Conservation (phyloP, 2,797 vertebrate genomes). For the Nyctibius grandis region DNA sequence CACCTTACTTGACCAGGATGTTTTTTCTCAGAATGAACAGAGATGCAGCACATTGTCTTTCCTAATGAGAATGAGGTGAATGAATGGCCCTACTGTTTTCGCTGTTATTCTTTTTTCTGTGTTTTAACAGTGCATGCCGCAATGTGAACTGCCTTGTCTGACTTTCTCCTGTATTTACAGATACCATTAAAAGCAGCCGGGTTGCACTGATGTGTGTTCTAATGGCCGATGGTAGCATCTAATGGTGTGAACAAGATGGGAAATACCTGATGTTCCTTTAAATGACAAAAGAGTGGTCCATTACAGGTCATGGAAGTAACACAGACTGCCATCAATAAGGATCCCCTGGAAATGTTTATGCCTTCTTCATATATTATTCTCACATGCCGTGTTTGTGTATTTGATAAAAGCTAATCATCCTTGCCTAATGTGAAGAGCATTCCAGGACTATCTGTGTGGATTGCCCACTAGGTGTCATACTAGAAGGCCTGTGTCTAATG, state of each 20-base stretch:
- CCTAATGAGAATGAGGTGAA: conserved; percentile 23
- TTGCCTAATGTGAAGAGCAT: background rate
- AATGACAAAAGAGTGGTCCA: background rate
- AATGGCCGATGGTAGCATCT: background rate
- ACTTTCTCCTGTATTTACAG: conserved; percentile 46
- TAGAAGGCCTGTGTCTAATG: background rate
- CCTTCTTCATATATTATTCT: background rate
- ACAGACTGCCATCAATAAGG: background rate
- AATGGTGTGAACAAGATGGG: conserved; percentile 40
- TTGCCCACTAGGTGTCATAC: conserved; percentile 22
- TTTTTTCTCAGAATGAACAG: background rate
- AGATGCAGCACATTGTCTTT: background rate
- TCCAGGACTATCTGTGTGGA: background rate
- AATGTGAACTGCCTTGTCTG: background rate
- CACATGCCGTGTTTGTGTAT: background rate
- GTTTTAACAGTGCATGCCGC: background rate
- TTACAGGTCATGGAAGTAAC: background rate
- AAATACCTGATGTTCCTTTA: conserved; percentile 35
- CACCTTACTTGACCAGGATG: background rate
- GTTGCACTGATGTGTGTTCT: conserved; percentile 53
- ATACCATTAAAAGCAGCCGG: conserved; percentile 60
- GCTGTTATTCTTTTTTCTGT: conserved; percentile 19
- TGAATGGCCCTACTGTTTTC: conserved; percentile 1
- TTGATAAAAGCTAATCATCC: background rate
- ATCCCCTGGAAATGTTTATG: background rate